Conservation (phyloP, 1,140 invertebrate genomes). For the Wasmannia auropunctata region DNA sequence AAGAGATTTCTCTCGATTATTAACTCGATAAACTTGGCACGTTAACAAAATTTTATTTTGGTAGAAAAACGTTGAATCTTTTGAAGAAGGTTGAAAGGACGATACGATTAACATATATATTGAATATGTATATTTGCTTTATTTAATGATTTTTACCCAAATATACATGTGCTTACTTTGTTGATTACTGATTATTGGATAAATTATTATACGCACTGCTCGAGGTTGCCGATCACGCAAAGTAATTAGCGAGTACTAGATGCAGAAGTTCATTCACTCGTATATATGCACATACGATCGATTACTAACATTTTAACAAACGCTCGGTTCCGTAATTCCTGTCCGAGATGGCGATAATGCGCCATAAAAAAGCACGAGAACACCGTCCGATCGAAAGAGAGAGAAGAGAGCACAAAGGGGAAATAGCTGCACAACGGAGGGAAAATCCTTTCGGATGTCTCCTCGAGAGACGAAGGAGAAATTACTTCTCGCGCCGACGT, state of each 20-base stretch:
- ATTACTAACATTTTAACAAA: slow-evolving; percentile 9
- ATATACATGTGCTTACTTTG: background rate
- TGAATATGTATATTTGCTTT: background rate
- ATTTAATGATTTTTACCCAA: slow-evolving; percentile 1
- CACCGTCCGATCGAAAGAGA: background rate
- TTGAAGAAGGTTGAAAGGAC: background rate
- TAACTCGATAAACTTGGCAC: background rate
- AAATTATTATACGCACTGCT: slow-evolving; percentile 13
- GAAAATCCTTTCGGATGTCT: slow-evolving; percentile 35
- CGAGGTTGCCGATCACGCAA: slow-evolving; percentile 22
- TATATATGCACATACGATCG: background rate
- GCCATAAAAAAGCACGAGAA: background rate
- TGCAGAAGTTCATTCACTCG: slow-evolving; percentile 23
- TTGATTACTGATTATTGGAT: background rate
- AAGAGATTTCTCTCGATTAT: background rate
- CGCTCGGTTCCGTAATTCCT: slow-evolving; percentile 21
- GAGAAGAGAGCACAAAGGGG: background rate
- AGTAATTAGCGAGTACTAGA: slow-evolving; percentile 22
- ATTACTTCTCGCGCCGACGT: slow-evolving; percentile 53
- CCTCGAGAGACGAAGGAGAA: slow-evolving; percentile 41
- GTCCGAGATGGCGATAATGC: slow-evolving; percentile 2
- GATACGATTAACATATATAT: background rate
- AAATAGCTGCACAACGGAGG: background rate
- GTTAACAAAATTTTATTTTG: background rate
- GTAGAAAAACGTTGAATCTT: background rate